phyloP scores from a whole-genome alignment of 2,888 invertebrate genomes.

The Podotricha telesiphe region DNA sequence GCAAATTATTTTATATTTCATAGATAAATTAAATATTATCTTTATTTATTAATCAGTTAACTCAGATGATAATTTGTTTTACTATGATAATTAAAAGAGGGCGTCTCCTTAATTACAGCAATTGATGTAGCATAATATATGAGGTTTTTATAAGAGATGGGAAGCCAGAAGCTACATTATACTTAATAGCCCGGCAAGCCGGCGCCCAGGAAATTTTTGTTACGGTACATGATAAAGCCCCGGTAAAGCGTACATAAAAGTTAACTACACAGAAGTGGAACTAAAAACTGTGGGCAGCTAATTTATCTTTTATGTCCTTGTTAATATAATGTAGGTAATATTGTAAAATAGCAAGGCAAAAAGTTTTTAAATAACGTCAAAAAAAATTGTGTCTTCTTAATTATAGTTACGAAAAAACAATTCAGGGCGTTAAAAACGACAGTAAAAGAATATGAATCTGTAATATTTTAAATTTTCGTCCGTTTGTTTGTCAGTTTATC shows the following conservation, averaged over 20 bases:
- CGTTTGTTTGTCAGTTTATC: too few species aligned
- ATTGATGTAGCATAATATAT: slow-evolving; percentile 27
- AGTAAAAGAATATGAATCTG: too few species aligned
- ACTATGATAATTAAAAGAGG: background rate
- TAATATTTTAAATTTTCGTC: too few species aligned
- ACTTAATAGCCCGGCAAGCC: slow-evolving; percentile 64
- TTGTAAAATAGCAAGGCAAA: slow-evolving; percentile 4
- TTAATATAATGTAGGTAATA: slow-evolving; percentile 31
- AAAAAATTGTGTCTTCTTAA: too few species aligned
- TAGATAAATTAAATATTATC: too few species aligned
- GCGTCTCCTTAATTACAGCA: slow-evolving; percentile 14
- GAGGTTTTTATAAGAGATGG: slow-evolving; percentile 37
- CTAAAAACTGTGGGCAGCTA: slow-evolving; percentile 33
- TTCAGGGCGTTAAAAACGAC: too few species aligned
- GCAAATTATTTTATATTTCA: too few species aligned
- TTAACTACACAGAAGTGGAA: slow-evolving; percentile 49
- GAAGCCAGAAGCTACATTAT: slow-evolving; percentile 54
- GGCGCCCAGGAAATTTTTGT: slow-evolving; percentile 63
- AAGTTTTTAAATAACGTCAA: background rate
- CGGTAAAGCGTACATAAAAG: slow-evolving; percentile 51
- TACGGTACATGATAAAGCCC: slow-evolving; percentile 53
- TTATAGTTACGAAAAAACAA: too few species aligned
- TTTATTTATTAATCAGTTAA: too few species aligned
- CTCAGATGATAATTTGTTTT: background rate
- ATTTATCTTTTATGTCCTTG: slow-evolving; percentile 35